Evolutionary conservation across 2,888 invertebrate species (phyloP), one percentile per base, ranked within the genome.

Genomic region (Oxyteleia sp.): DNA sequence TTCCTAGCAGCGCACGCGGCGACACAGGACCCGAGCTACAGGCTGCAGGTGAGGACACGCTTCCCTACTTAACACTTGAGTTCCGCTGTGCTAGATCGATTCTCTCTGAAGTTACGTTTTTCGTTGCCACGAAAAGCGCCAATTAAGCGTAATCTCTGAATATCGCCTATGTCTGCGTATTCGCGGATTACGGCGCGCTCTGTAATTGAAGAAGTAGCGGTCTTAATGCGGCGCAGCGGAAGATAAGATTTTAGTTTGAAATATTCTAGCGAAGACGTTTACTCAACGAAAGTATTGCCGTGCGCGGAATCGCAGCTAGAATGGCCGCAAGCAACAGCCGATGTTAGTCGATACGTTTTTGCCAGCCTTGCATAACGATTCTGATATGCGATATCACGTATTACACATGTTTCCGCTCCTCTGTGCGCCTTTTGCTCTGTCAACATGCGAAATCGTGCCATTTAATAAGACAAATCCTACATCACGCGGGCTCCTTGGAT

Each of bases 261-360:
- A 68, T 4, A 43, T 45, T 61, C 26, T n/a, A n/a, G n/a, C 63
- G 32, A 74, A 69, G 63, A 74, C 18, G 61, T 78, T 75, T 75
- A 82, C 57, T 75, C 61, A 85, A 74, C 61, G 74, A 78, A 76
- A 84, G 61, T 35, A 78, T 85, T 59, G 45, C 61, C 68, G 75
- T 84, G 41, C 71, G 81, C 76, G 80, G 68, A 71, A 85, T 79
- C 69, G 87, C 89, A 92, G 92, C 92, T 92, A 91, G 92, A 92
- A 92, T 92, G 92, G 92, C 92, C 92, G 90, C 92, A 92, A 91
- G 91, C 91, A 90, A 92, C 92, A 91, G 92, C 91, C 87, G 92
- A 92, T 90, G 92, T 92, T 92, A 91, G 92, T 92, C 89, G 87
- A 91, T 88, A 89, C 89, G 79, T 90, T 90, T 89, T 88, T 84